phyloP scores from a whole-genome alignment of 2,113 vertebrate genomes.

The Phaethornis superciliosus region DNA sequence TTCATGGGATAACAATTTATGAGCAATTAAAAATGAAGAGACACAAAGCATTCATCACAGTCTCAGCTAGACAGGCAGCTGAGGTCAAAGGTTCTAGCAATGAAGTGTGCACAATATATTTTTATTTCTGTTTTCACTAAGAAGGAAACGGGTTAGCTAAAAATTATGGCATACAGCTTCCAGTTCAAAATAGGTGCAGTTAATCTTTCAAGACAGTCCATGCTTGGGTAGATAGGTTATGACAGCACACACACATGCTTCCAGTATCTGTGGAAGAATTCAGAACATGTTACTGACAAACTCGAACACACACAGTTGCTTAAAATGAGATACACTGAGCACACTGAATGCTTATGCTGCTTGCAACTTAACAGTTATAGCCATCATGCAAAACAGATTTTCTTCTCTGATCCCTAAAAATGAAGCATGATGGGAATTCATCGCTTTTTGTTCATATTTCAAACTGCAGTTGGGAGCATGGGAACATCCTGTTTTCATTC shows the following conservation, averaged over 20 bases:
- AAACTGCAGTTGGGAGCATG: slow-evolving; percentile 4
- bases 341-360: background rate
- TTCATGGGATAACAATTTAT: slow-evolving; percentile 97
- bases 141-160: slow-evolving; percentile 95
- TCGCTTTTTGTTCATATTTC: slow-evolving; percentile 42
- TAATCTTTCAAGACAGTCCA: slow-evolving; percentile 82
- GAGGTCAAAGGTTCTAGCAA: slow-evolving; percentile 85
- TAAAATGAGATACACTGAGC: slow-evolving; percentile 34
- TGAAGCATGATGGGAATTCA: slow-evolving; percentile 7
- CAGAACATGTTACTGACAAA: slow-evolving; percentile 43
- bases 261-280: slow-evolving; percentile 22
- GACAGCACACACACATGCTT: slow-evolving; percentile 42
- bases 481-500: slow-evolving; percentile 54
- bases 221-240: slow-evolving; percentile 80
- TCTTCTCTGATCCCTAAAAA: slow-evolving; percentile 6
- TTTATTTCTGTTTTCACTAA: slow-evolving; percentile 99
- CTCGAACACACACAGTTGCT: slow-evolving; percentile 29
- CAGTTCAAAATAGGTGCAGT: slow-evolving; percentile 83
- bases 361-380: background rate
- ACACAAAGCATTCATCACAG: slow-evolving; percentile 93
- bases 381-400: background rate
- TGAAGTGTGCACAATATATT: slow-evolving; percentile 99
- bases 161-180: slow-evolving; percentile 88
- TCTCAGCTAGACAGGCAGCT: slow-evolving; percentile 83
- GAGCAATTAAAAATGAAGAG: slow-evolving; percentile 98